Evolutionary conservation across 2,797 vertebrate species (phyloP).

Genomic region (Euphonia xanthogaster): DNA sequence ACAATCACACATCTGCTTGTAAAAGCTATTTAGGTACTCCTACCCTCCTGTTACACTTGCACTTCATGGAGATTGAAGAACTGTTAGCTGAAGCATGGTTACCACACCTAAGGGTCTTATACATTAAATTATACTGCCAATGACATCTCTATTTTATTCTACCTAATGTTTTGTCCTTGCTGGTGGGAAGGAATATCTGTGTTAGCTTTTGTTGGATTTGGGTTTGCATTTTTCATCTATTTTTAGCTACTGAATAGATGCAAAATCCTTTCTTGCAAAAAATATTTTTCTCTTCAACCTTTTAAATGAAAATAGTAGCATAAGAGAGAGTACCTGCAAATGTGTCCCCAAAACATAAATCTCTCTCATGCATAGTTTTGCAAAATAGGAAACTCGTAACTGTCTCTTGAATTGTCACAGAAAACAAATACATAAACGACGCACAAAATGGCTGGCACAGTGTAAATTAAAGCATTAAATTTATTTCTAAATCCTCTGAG

Average conservation of each 20-base stretch:
- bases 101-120: background rate
- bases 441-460: slow-evolving; percentile 19
- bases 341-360: background rate
- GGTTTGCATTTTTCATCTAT: background rate
- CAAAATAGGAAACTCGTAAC: background rate
- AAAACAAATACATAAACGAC: slow-evolving; percentile 4
- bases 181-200: background rate
- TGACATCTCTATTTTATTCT: background rate
- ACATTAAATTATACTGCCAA: background rate
- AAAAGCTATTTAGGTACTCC: background rate
- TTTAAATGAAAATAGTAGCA: background rate
- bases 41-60: background rate
- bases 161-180: background rate
- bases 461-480: slow-evolving; percentile 63
- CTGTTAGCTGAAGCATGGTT: background rate
- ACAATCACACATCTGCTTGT: background rate
- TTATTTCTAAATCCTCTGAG: slow-evolving; percentile 65
- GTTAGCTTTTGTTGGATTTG: background rate
- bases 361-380: background rate
- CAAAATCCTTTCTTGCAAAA: background rate
- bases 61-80: background rate
- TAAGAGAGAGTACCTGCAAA: background rate
- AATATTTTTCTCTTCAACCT: background rate
- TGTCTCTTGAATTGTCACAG: background rate
- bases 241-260: background rate